phyloP scores from a whole-genome alignment of 1,140 invertebrate species.

The Tetragonula clypearis region DNA sequence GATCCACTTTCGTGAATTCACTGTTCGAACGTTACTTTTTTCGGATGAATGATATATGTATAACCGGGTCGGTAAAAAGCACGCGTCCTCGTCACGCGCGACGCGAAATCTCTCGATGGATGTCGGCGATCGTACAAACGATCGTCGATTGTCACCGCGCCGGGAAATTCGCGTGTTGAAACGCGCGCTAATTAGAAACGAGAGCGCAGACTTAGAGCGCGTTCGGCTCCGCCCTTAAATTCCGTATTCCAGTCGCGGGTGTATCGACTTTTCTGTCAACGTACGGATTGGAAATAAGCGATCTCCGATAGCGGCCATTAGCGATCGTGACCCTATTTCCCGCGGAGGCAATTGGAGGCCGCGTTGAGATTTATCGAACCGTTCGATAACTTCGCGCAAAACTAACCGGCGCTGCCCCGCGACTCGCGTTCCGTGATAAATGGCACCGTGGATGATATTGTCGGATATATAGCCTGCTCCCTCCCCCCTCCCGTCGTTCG shows the following conservation, averaged over 20 bases:
- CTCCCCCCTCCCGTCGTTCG: background rate
- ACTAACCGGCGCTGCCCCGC: background rate
- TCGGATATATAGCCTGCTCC: background rate
- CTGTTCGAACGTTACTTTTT: background rate
- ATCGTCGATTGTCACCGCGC: background rate
- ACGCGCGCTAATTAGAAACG: background rate
- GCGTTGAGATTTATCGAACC: conserved; percentile 41
- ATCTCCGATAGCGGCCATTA: conserved; percentile 54
- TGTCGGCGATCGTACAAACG: background rate
- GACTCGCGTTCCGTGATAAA: conserved; percentile 11
- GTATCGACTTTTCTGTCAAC: conserved; percentile 41
- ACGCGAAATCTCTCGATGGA: conserved; percentile 10
- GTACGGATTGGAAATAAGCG: conserved; percentile 17
- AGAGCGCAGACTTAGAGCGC: background rate
- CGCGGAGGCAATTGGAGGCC: background rate
- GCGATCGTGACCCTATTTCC: conserved; percentile 41
- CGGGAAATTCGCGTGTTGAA: background rate
- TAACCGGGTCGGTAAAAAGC: no score
- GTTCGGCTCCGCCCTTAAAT: conserved; percentile 12
- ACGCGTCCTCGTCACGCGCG: background rate
- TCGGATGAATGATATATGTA: background rate
- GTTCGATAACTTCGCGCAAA: conserved; percentile 14
- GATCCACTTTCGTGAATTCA: background rate
- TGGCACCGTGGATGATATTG: conserved; percentile 2
- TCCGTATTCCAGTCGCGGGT: background rate